These are phyloP conservation scores for Brachionichthys hirsutus DNA, from an alignment of 2,113 vertebrate genomes.

Conservation along the genomic window DNA sequence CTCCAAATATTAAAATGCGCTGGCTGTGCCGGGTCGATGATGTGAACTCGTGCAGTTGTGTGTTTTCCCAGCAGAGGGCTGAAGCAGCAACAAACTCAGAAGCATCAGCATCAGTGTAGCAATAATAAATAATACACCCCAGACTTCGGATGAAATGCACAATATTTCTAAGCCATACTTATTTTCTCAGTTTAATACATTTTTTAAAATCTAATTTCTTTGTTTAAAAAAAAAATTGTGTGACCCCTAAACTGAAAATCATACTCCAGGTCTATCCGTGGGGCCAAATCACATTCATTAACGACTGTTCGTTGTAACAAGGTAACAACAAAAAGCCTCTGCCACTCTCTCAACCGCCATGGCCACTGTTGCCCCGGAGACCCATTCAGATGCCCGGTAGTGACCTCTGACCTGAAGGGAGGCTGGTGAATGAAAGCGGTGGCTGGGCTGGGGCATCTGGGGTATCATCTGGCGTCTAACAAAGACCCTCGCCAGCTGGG, in stretches of 20 bases:
- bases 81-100: conserved; percentile 3
- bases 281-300: conserved; percentile 20
- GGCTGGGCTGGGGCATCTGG: conserved; percentile 76
- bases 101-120: conserved; percentile 2
- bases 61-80: conserved; percentile 62
- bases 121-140: background rate
- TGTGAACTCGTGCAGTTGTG: conserved; percentile 20
- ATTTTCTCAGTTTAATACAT: background rate
- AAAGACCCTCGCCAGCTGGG: conserved; percentile 74
- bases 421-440: conserved; percentile 75
- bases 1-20: too few species aligned
- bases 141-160: conserved; percentile 5
- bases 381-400: conserved; percentile 77
- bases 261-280: conserved; percentile 6
- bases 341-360: conserved; percentile 67
- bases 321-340: conserved; percentile 62
- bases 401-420: conserved; percentile 73
- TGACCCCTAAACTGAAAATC: conserved; percentile 1
- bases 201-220: too few species aligned
- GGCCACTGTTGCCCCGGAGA: conserved; percentile 72
- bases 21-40: background rate
- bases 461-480: conserved; percentile 76
- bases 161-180: background rate
- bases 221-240: too few species aligned
- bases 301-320: conserved; percentile 40